These are phyloP conservation scores for Chiloscyllium plagiosum DNA, from an alignment of 2,113 vertebrate genomes.

Conservation along the genomic window DNA sequence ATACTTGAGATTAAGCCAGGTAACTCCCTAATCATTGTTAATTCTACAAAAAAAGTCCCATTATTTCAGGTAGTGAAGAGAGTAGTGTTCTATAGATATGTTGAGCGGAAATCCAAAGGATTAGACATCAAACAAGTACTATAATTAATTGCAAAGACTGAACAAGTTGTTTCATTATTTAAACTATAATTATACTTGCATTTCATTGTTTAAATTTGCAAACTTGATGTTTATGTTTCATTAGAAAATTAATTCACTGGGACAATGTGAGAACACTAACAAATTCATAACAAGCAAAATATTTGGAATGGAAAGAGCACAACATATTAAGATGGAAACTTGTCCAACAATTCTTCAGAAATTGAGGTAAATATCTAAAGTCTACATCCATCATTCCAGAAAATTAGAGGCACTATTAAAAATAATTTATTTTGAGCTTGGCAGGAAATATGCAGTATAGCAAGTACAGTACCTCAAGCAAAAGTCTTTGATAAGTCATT, in stretches of 20 bases:
- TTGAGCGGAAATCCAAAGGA: not conserved
- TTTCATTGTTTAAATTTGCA: constrained; percentile 1
- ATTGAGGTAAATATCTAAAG: not conserved
- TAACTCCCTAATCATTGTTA: not conserved
- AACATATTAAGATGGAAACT: not conserved
- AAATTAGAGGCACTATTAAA: not conserved
- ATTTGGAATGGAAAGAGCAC: not conserved
- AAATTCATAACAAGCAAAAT: not conserved
- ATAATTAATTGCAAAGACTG: not conserved
- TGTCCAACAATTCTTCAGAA: not conserved
- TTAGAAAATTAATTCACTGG: not conserved
- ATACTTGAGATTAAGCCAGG: not conserved
- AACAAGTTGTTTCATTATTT: not conserved
- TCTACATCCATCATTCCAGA: not conserved
- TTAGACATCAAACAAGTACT: not conserved
- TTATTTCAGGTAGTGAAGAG: not conserved
- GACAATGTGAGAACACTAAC: not conserved
- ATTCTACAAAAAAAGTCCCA: not conserved
- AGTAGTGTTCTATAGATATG: not conserved
- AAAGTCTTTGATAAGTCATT: not conserved
- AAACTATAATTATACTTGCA: not conserved
- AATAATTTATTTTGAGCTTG: not conserved
- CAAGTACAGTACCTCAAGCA: not conserved
- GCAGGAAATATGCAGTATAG: not conserved
- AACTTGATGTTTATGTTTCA: constrained; percentile 12